Evolutionary conservation across 2,888 invertebrate genomes (phyloP).

Genomic region (Aethes cnicana): DNA sequence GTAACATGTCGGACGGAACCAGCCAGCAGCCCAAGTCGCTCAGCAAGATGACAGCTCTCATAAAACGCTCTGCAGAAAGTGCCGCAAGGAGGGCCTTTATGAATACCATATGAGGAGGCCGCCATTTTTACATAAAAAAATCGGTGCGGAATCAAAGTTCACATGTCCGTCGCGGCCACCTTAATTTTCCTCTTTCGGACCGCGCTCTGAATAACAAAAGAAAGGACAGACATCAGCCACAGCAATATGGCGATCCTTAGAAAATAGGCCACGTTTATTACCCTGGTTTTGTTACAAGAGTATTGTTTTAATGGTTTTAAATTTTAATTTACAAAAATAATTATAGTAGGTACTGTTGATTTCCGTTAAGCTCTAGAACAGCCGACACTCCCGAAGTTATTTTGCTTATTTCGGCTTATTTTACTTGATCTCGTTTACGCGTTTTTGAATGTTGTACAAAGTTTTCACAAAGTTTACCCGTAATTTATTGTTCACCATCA

Average conservation of each 20-base stretch:
- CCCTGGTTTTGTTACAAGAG: not conserved
- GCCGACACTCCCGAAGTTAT: conserved; percentile 70
- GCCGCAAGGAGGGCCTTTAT: conserved; percentile 56
- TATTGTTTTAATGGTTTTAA: conserved; percentile 31
- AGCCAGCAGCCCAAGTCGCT: conserved; percentile 18
- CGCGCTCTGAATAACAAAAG: conserved; percentile 68
- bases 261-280: conserved; percentile 10
- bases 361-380: conserved; percentile 58
- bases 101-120: conserved; percentile 67
- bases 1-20: conserved; percentile 6
- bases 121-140: conserved; percentile 68
- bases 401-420: conserved; percentile 77
- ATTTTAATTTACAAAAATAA: conserved; percentile 56
- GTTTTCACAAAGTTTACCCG: conserved; percentile 73
- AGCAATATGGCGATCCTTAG: conserved; percentile 46
- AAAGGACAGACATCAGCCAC: conserved; percentile 59
- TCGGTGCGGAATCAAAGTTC: conserved; percentile 72
- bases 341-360: conserved; percentile 55
- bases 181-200: conserved; percentile 68
- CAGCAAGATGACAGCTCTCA: conserved; percentile 42
- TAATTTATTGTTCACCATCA: conserved; percentile 78
- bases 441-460: conserved; percentile 75
- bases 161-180: conserved; percentile 70
- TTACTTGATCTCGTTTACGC: conserved; percentile 78
- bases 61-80: conserved; percentile 53